These are phyloP conservation scores for Syrrhaptes paradoxus DNA, from an alignment of 2,113 vertebrate genomes.

Conservation along the genomic window DNA sequence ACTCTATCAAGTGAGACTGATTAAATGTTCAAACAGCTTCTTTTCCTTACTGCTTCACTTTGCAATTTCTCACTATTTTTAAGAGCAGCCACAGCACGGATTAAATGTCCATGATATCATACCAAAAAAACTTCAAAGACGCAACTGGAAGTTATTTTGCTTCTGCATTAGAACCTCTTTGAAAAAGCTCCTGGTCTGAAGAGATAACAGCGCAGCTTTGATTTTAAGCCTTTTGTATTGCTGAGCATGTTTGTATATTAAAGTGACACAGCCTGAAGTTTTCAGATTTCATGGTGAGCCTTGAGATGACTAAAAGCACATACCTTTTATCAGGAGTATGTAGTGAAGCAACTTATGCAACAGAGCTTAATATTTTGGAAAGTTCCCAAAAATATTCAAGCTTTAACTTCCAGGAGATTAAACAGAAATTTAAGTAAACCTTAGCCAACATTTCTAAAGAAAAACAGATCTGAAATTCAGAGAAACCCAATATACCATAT, in stretches of 20 bases:
- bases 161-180: slow-evolving; percentile 40
- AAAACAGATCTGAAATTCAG: not conserved
- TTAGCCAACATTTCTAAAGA: not conserved
- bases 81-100: slow-evolving; percentile 46
- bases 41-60: not conserved
- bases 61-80: slow-evolving; percentile 44
- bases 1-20: not conserved
- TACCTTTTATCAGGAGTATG: not conserved
- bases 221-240: slow-evolving; percentile 66
- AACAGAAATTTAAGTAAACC: not conserved
- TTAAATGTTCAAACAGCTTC: not conserved
- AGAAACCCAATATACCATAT: not conserved
- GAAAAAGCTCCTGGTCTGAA: slow-evolving; percentile 68
- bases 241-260: slow-evolving; percentile 53
- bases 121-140: slow-evolving; percentile 74
- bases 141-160: slow-evolving; percentile 66
- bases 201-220: slow-evolving; percentile 74
- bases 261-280: slow-evolving; percentile 62
- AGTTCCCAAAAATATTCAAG: not conserved
- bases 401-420: not conserved
- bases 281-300: slow-evolving; percentile 36
- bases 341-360: not conserved
- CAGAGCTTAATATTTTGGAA: not conserved
- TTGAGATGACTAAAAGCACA: not conserved
- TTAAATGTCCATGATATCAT: slow-evolving; percentile 61